These are phyloP conservation scores for Cherax quadricarinatus DNA, from an alignment of 1,140 invertebrate genomes.

Conservation along the genomic window DNA sequence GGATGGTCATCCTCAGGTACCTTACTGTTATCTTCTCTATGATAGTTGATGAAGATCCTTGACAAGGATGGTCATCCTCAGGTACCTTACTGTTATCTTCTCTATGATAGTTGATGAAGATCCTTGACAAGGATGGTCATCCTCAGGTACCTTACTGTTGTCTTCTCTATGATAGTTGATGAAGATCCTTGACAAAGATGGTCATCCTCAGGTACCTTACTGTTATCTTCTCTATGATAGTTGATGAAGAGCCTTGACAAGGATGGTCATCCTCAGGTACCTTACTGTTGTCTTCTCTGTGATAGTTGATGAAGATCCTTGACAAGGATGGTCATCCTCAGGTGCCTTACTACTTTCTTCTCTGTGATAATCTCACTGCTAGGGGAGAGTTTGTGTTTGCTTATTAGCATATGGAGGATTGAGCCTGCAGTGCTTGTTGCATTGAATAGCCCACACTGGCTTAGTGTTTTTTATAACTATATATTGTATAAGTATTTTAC, in stretches of 20 bases:
- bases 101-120: conserved; percentile 20
- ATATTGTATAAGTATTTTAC: too few relatives aligned
- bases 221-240: neutral
- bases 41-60: too few relatives aligned
- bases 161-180: neutral
- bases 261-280: too few relatives aligned
- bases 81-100: too few relatives aligned
- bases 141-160: neutral
- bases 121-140: conserved; percentile 37
- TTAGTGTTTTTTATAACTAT: too few relatives aligned
- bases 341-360: neutral
- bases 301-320: conserved; percentile 28
- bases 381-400: too few relatives aligned
- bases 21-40: neutral
- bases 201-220: conserved; percentile 18
- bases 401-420: too few relatives aligned
- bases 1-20: conserved; percentile 35
- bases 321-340: conserved; percentile 41
- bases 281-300: too few relatives aligned
- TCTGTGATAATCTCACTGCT: neutral
- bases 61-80: too few relatives aligned
- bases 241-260: too few relatives aligned
- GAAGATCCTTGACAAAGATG: conserved; percentile 35
- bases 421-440: too few relatives aligned
- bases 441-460: too few relatives aligned